Evolutionary conservation across 2,797 vertebrate genomes (phyloP).

Genomic region (Diplodus puntazzo): DNA sequence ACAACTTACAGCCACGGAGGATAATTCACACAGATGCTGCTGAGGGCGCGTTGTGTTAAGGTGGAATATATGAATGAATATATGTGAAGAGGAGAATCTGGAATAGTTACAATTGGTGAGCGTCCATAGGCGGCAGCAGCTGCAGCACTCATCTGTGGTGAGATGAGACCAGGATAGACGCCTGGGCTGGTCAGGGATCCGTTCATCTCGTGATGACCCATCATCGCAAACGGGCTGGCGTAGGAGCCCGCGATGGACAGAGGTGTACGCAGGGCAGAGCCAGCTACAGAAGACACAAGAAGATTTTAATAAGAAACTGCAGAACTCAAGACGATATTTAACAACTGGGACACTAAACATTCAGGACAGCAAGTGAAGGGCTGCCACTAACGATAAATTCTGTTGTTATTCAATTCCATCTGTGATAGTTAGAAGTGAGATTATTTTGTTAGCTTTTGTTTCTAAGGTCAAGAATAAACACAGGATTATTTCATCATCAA

Average conservation of each 20-base stretch:
- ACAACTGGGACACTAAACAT: neutral
- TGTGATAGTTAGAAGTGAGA: neutral
- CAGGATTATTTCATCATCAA: neutral
- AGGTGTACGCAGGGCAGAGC: conserved; percentile 92
- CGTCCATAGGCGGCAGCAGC: conserved; percentile 93
- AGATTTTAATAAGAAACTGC: neutral
- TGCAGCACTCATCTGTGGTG: conserved; percentile 94
- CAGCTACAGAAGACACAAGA: conserved; percentile 64
- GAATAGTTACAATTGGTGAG: conserved; percentile 89
- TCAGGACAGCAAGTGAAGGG: neutral
- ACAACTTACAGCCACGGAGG: conserved; percentile 15
- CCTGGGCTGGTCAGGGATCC: conserved; percentile 93
- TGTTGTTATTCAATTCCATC: neutral
- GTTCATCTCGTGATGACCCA: conserved; percentile 97
- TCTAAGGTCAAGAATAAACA: neutral
- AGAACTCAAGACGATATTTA: neutral
- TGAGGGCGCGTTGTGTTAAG: conserved; percentile 21
- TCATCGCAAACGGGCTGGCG: conserved; percentile 94
- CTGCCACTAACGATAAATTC: neutral
- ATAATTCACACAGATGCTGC: conserved; percentile 26
- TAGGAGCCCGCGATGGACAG: conserved; percentile 92
- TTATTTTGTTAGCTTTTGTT: neutral
- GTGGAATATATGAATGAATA: conserved; percentile 28
- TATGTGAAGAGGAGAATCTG: neutral
- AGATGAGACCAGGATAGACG: conserved; percentile 93